A percentile compares a stretch with the other conserved stretches of the same genome.
Conservation (phyloP, 1,140 invertebrate genomes). For the Halesus radiatus region DNA sequence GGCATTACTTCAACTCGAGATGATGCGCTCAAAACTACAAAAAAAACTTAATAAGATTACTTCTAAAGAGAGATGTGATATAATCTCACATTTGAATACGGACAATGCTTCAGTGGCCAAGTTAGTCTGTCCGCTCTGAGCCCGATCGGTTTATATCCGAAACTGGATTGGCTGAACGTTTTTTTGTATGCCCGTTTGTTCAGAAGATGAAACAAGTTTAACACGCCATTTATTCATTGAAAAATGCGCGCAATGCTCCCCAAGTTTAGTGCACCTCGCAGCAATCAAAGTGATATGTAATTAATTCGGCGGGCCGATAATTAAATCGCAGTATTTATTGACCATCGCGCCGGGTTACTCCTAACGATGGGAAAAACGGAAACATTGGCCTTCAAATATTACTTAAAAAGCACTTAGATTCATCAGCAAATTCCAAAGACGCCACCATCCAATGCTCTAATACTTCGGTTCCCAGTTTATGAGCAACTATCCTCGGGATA, state of each 20-base stretch:
- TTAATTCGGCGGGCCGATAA: slow-evolving; percentile 13
- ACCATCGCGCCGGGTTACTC: background rate
- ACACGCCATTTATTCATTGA: background rate
- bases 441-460: no score
- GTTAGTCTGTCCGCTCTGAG: slow-evolving; percentile 17
- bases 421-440: no score
- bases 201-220: background rate
- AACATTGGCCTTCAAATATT: background rate
- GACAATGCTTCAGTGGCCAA: slow-evolving; percentile 28
- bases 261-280: slow-evolving; percentile 7
- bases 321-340: slow-evolving; percentile 14
- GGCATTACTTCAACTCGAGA: slow-evolving; percentile 1
- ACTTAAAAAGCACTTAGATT: no score
- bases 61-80: slow-evolving; percentile 39
- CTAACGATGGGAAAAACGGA: background rate
- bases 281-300: background rate
- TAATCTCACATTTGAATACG: slow-evolving; percentile 41
- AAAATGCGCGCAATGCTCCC: slow-evolving; percentile 2
- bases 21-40: background rate
- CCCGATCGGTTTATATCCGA: slow-evolving; percentile 6
- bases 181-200: background rate
- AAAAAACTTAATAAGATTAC: slow-evolving; percentile 27
- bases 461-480: no score
- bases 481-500: no score
- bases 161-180: slow-evolving; percentile 17